Conservation (phyloP, 2,113 vertebrate species). For the Pachypanchax playfairii region DNA sequence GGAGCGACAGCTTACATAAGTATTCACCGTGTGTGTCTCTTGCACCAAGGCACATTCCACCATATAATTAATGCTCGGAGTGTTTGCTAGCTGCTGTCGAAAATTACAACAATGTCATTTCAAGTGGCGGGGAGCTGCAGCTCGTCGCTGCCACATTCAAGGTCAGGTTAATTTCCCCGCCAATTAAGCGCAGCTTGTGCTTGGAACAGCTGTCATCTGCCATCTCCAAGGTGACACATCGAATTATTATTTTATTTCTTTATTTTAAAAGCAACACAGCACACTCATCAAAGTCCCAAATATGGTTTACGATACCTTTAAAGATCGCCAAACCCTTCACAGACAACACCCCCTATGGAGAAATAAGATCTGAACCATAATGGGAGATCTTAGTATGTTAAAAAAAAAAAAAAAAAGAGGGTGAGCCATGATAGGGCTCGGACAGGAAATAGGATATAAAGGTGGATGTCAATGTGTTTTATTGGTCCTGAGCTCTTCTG, state of each 20-base stretch:
- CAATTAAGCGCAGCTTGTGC: constrained; percentile 75
- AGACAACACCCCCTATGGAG: background rate
- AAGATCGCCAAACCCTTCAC: constrained; percentile 20
- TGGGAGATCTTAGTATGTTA: no score
- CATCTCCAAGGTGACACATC: constrained; percentile 78
- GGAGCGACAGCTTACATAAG: constrained; percentile 79
- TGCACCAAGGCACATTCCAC: constrained; percentile 62
- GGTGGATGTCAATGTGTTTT: constrained; percentile 57
- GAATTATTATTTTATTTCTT: constrained; percentile 59
- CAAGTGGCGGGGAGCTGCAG: constrained; percentile 60
- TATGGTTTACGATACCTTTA: constrained; percentile 26
- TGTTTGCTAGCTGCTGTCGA: constrained; percentile 67
- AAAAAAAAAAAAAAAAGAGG: no score
- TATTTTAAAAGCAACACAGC: constrained; percentile 44
- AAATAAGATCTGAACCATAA: constrained; percentile 35
- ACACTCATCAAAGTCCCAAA: constrained; percentile 35
- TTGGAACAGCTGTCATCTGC: constrained; percentile 76
- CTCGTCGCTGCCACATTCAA: constrained; percentile 63
- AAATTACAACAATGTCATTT: constrained; percentile 77
- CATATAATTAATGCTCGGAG: constrained; percentile 77
- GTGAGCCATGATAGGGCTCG: constrained; percentile 29
- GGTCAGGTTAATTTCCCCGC: constrained; percentile 75
- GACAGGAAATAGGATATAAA: constrained; percentile 53
- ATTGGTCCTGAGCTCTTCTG: constrained; percentile 51
- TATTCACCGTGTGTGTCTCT: constrained; percentile 68